Base-by-base conservation (phyloP, 1,140 invertebrate species). In the Patella vulgata region DNA sequence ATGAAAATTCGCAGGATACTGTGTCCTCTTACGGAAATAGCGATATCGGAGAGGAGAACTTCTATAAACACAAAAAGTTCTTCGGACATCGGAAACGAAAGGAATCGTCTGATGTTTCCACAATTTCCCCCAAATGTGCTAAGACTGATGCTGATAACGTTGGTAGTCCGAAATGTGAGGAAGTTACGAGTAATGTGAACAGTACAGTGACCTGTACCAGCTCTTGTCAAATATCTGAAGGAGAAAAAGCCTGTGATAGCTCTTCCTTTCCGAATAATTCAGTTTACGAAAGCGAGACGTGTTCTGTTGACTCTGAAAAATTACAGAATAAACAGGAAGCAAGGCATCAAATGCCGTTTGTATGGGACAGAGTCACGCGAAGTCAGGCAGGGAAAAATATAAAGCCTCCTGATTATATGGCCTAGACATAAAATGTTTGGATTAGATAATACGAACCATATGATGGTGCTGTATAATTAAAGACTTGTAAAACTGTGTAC, bases 1-100 rank as follows among this genome's bases (percentile, higher is more conserved):
- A 33, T 1, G 62, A 64, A n/a, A 46, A 42, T 30, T 62, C 59
- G 14, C 33, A 36, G 14, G 33, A 36, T 36, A 14, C 5, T 14
- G 40, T 31, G 17, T 23, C 62, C 17, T 54, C 62, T 11, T 40
- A 52, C 2, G 28, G 33, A 25, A 57, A 39, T 0, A 44, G 43
- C 17, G 68, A 44, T 8, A 59, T 70, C 11, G 51, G 48, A 36
- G 36, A 28, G 3, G 66, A 74, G 28, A 63, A 52, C 43, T 59
- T 66, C 21, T 79, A 79, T 56, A 71, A 75, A 36, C 77, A 79
- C 62, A 79, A 79, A 58, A 79, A 79, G 47, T 79, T 78, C 54
- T 61, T 65, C 43, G 58, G 54, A 31, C 63, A 77, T 56, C 60
- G 70, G 23, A 72, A 73, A 42, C 60, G 76, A 28, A 11, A 25